phyloP scores from a whole-genome alignment of 2,888 invertebrate species.

The Allolobophora icterica region DNA sequence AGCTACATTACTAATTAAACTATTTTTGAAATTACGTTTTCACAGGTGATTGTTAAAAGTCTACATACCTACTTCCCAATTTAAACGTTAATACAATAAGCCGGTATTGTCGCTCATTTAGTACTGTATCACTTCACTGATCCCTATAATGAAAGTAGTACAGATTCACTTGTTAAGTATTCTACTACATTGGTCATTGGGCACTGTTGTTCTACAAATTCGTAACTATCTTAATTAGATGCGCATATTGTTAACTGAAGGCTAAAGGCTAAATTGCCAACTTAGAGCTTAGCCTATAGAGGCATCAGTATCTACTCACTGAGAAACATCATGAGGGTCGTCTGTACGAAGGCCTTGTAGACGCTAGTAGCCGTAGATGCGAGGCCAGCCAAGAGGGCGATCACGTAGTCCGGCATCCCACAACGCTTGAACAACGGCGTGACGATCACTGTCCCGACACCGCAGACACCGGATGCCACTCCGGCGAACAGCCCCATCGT shows the following conservation, averaged over 20 bases:
- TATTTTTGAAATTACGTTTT: neutral
- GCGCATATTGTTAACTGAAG: neutral
- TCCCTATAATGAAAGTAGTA: too few relatives aligned
- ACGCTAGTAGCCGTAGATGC: neutral
- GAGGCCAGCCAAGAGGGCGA: slow-evolving; percentile 37
- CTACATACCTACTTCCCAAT: too few relatives aligned
- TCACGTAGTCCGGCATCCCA: slow-evolving; percentile 26
- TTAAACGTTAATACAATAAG: too few relatives aligned
- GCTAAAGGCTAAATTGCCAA: neutral
- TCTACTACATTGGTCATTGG: too few relatives aligned
- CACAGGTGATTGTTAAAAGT: too few relatives aligned
- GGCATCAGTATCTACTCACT: slow-evolving; percentile 27
- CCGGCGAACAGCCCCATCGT: slow-evolving; percentile 34
- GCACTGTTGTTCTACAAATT: neutral
- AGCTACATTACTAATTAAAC: too few relatives aligned
- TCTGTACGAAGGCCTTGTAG: slow-evolving; percentile 38
- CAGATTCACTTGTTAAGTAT: too few relatives aligned
- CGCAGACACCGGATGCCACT: neutral
- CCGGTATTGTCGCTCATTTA: too few relatives aligned
- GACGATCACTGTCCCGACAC: slow-evolving; percentile 23
- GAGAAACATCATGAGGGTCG: slow-evolving; percentile 38
- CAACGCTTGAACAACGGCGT: slow-evolving; percentile 30
- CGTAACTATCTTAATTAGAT: neutral
- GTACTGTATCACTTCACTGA: too few relatives aligned
- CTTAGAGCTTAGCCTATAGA: neutral